A percentile compares a stretch with the other conserved stretches of the same genome.
phyloP scores from a whole-genome alignment of 2,797 vertebrate species.

The Danio tinwini region DNA sequence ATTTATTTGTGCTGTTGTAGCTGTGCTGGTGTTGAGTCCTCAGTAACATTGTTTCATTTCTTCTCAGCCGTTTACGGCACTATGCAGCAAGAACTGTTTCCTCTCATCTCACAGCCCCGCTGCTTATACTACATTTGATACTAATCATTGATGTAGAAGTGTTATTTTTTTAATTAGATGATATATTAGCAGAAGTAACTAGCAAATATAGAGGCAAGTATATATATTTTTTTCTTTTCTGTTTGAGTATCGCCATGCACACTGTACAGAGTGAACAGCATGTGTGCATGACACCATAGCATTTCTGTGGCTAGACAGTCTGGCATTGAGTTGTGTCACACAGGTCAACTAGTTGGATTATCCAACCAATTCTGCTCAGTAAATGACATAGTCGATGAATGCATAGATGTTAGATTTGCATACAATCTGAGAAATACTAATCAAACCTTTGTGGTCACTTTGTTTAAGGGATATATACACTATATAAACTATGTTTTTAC shows the following conservation, averaged over 20 bases:
- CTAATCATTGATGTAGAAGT: constrained; percentile 60
- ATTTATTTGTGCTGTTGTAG: constrained; percentile 22
- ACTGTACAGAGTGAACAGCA: constrained; percentile 69
- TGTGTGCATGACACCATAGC: constrained; percentile 69
- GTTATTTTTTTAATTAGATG: constrained; percentile 60
- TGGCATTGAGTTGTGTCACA: constrained; percentile 33
- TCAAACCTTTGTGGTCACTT: constrained; percentile 46
- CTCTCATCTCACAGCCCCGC: constrained; percentile 11
- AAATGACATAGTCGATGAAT: constrained; percentile 46
- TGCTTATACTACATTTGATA: constrained; percentile 43
- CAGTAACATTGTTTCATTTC: constrained; percentile 24
- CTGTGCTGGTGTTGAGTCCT: constrained; percentile 2
- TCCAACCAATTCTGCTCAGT: constrained; percentile 29
- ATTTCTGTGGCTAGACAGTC: constrained; percentile 39
- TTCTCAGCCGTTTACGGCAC: constrained; percentile 16
- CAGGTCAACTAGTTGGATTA: constrained; percentile 11
- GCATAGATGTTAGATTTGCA: constrained; percentile 40
- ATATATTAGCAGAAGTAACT: constrained; percentile 28
- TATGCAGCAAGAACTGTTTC: constrained; percentile 25
- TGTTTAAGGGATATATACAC: constrained; percentile 35
- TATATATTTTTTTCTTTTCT: constrained; percentile 65
- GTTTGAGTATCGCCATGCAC: constrained; percentile 66
- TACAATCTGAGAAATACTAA: constrained; percentile 43
- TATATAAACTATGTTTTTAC: constrained; percentile 68
- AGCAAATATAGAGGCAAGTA: constrained; percentile 61